A percentile compares a stretch with the other conserved stretches of the same genome.
Evolutionary conservation across 1,140 invertebrate species (phyloP).

Genomic region (Heterodera carotae): DNA sequence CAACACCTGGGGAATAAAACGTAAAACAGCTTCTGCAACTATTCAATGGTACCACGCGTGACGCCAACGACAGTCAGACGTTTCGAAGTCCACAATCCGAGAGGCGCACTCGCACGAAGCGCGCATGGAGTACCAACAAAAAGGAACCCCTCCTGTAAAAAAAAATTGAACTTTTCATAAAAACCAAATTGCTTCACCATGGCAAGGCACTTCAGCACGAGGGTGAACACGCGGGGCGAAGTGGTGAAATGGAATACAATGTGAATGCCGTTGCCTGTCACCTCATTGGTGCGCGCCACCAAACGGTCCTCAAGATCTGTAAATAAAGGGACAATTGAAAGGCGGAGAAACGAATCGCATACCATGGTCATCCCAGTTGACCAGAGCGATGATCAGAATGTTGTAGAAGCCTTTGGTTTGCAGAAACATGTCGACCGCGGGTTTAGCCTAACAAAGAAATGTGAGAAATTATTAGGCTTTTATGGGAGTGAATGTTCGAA

Average conservation of each 20-base stretch:
- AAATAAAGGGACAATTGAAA: too few species aligned
- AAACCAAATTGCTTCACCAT: too few species aligned
- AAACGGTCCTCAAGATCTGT: constrained; percentile 65
- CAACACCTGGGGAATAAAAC: constrained; percentile 54
- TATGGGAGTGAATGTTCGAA: background rate
- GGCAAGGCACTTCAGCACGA: constrained; percentile 63
- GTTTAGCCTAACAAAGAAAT: constrained; percentile 63
- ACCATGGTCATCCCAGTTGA: constrained; percentile 68
- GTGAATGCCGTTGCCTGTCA: constrained; percentile 61
- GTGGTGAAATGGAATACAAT: constrained; percentile 65
- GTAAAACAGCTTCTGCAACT: constrained; percentile 77
- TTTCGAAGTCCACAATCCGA: constrained; percentile 75
- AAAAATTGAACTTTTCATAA: too few species aligned
- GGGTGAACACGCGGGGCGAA: constrained; percentile 64
- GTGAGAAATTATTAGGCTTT: too few species aligned
- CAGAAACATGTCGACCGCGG: constrained; percentile 62
- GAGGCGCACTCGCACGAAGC: too few species aligned
- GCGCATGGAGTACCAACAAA: constrained; percentile 80
- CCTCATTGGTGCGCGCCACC: constrained; percentile 65
- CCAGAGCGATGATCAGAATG: constrained; percentile 79
- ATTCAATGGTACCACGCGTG: constrained; percentile 79
- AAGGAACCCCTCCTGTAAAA: constrained; percentile 77
- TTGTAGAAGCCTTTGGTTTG: constrained; percentile 74
- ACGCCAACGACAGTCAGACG: constrained; percentile 78
- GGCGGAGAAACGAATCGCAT: too few species aligned